Evolutionary conservation across 2,888 invertebrate species (phyloP).

Genomic region (Phasia obesa): DNA sequence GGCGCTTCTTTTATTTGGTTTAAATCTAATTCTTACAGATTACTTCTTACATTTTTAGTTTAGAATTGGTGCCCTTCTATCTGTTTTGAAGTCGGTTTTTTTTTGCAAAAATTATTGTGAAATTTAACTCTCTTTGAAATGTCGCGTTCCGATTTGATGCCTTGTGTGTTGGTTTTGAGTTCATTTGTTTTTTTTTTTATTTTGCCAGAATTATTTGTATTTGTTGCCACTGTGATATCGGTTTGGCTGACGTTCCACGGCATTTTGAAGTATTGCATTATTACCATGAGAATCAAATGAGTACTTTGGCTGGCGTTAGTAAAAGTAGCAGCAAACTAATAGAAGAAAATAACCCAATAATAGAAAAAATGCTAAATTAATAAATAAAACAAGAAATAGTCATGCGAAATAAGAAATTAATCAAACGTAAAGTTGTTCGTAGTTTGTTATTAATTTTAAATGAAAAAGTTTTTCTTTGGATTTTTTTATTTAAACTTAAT

Average conservation of each 20-base stretch:
- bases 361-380: constrained; percentile 13
- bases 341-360: constrained; percentile 8
- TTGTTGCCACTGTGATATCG: too few relatives aligned
- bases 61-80: too few relatives aligned
- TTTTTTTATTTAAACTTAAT: constrained; percentile 2
- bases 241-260: constrained; percentile 3
- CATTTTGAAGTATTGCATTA: not conserved
- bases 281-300: constrained; percentile 52
- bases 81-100: too few relatives aligned
- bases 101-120: too few relatives aligned
- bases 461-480: not conserved
- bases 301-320: constrained; percentile 34
- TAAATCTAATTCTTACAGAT: too few relatives aligned
- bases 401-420: constrained; percentile 63
- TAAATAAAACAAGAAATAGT: constrained; percentile 36
- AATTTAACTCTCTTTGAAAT: too few relatives aligned
- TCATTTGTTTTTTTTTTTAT: too few relatives aligned
- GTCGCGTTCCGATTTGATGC: too few relatives aligned
- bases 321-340: constrained; percentile 39
- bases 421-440: constrained; percentile 61
- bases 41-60: too few relatives aligned
- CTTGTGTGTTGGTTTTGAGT: too few relatives aligned
- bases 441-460: constrained; percentile 23
- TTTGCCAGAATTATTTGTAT: too few relatives aligned
- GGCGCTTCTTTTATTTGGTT: too few relatives aligned